Evolutionary conservation across 2,113 vertebrate genomes (phyloP).

Genomic region (Pontoporia blainvillei): DNA sequence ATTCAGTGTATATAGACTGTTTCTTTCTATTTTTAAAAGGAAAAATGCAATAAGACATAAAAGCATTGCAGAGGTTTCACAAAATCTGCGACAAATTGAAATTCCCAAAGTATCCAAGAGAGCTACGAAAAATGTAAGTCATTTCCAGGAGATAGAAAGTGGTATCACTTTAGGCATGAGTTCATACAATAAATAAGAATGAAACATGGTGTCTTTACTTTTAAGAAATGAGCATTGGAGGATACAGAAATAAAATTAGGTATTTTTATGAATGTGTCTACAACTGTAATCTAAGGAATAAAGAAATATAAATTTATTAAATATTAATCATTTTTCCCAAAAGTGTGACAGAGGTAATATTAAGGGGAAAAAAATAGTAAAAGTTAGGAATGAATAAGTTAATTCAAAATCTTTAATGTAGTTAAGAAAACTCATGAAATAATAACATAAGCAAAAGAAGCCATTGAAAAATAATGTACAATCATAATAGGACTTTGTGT

Average conservation of each 20-base stretch:
- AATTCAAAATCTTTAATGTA: not conserved
- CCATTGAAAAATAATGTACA: not conserved
- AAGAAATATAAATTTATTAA: not conserved
- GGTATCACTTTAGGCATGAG: not conserved
- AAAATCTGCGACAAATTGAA: conserved; percentile 93
- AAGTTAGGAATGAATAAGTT: not conserved
- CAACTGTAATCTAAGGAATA: not conserved
- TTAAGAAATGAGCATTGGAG: not conserved
- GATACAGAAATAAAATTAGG: not conserved
- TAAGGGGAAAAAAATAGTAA: not conserved
- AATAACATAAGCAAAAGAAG: not conserved
- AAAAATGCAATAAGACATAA: conserved; percentile 89
- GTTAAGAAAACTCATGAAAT: not conserved
- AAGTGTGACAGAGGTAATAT: not conserved
- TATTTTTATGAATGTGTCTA: not conserved
- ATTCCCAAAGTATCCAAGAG: conserved; percentile 89
- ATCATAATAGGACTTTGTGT: not conserved
- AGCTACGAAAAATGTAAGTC: conserved; percentile 83
- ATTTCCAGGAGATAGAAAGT: not conserved
- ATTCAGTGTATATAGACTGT: not conserved
- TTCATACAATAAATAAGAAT: not conserved
- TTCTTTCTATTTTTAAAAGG: conserved; percentile 77
- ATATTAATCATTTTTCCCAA: not conserved
- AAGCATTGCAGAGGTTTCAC: conserved; percentile 91
- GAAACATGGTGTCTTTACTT: not conserved